Percentiles rank a stretch among this genome's conserved stretches.
Evolutionary conservation across 2,113 vertebrate species (phyloP).

Genomic region (Piaya cayana): DNA sequence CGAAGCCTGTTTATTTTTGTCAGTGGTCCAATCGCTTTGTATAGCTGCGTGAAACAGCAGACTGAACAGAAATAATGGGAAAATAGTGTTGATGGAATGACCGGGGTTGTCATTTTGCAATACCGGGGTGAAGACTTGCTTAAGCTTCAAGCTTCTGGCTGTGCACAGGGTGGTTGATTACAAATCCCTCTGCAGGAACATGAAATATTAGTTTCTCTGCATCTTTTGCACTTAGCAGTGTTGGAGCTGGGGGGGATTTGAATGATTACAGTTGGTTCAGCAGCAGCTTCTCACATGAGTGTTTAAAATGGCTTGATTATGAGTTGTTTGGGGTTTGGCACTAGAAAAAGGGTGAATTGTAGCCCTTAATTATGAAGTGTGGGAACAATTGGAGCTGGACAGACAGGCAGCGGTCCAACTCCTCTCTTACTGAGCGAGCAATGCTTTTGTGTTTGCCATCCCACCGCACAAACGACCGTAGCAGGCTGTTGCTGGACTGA

Average conservation of each 20-base stretch:
- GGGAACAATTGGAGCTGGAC: neutral
- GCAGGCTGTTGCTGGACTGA: neutral
- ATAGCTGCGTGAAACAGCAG: neutral
- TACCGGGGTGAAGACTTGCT: neutral
- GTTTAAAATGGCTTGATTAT: neutral
- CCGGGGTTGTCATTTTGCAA: neutral
- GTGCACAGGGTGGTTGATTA: accelerated
- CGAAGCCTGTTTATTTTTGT: neutral
- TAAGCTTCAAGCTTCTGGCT: neutral
- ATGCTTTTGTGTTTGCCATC: conserved; percentile 27
- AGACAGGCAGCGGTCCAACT: conserved; percentile 27
- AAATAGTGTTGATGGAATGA: conserved; percentile 14
- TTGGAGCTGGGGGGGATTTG: neutral
- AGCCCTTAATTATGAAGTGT: conserved; percentile 14
- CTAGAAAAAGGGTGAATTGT: conserved; percentile 2
- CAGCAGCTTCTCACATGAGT: neutral
- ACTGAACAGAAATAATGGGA: conserved; percentile 59
- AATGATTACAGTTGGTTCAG: accelerated
- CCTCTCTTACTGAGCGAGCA: neutral
- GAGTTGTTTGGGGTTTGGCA: conserved; percentile 20
- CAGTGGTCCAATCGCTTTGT: conserved; percentile 44
- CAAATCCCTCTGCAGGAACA: neutral
- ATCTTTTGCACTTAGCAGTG: neutral
- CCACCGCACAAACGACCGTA: neutral
- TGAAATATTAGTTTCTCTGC: neutral